phyloP scores from a whole-genome alignment of 2,113 vertebrate species.

The Actinemys pallida region DNA sequence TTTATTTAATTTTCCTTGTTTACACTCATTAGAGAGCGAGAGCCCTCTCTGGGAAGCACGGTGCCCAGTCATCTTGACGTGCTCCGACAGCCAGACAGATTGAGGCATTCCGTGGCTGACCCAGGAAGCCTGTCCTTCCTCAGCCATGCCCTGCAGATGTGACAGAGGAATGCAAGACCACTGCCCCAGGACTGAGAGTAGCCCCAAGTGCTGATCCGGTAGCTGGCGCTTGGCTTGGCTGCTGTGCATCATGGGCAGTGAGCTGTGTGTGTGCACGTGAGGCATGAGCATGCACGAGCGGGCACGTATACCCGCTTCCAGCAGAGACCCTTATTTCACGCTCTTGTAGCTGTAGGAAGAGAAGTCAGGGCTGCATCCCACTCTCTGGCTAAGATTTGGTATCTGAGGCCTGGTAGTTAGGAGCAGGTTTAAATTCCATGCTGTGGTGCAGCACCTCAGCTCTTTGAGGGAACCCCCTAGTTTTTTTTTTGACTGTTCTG shows the following conservation, averaged over 20 bases:
- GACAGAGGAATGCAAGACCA: not conserved
- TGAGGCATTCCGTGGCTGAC: not conserved
- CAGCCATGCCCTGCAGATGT: not conserved
- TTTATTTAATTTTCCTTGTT: not conserved
- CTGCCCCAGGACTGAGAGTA: not conserved
- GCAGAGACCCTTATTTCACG: fast-evolving
- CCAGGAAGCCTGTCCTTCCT: not conserved
- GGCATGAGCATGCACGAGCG: not conserved
- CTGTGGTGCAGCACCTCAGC: not conserved
- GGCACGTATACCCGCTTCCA: not conserved
- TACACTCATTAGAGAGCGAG: not conserved
- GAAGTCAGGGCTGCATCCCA: fast-evolving
- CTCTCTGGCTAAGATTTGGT: fast-evolving
- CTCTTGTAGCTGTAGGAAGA: fast-evolving
- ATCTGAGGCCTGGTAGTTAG: not conserved
- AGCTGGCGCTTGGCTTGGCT: not conserved
- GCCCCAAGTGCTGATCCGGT: not conserved
- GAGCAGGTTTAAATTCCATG: not conserved
- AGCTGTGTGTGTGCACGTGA: fast-evolving
- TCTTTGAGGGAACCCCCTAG: not conserved
- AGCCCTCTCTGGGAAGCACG: not conserved
- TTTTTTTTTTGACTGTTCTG: too few species aligned
- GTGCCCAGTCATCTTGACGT: not conserved
- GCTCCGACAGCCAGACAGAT: not conserved
- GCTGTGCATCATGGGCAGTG: not conserved